Percentiles rank a stretch among this genome's conserved stretches.
These are phyloP conservation scores for Dicyrtomina minuta DNA, from an alignment of 2,888 invertebrate genomes.

Conservation along the genomic window DNA sequence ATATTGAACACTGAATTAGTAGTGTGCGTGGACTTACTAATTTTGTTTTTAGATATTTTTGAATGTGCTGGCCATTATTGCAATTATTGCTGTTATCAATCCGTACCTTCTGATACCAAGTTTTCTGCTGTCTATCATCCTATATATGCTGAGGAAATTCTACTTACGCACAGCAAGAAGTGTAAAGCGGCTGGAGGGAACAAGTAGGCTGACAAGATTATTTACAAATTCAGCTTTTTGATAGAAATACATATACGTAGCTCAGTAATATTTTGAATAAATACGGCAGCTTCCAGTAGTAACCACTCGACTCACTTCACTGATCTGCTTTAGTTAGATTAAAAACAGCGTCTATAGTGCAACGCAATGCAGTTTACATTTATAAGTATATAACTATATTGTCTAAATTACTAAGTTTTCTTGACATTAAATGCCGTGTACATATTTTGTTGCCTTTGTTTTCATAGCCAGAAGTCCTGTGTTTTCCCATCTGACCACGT, in stretches of 20 bases:
- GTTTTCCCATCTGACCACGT: slow-evolving; percentile 88
- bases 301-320: no score
- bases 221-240: no score
- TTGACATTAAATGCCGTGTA: no score
- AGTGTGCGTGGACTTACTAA: background rate
- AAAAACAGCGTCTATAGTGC: background rate
- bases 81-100: slow-evolving; percentile 15
- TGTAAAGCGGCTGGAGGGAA: slow-evolving; percentile 29
- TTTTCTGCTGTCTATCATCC: slow-evolving; percentile 8
- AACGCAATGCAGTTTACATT: background rate
- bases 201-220: no score
- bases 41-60: slow-evolving; percentile 23
- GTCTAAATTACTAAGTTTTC: background rate
- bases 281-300: no score
- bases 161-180: slow-evolving; percentile 24
- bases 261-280: no score
- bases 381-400: background rate
- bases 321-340: background rate
- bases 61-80: slow-evolving; percentile 11
- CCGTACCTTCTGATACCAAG: slow-evolving; percentile 11
- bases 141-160: slow-evolving; percentile 10
- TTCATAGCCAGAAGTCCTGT: slow-evolving; percentile 82
- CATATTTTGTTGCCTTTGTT: no score
- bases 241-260: no score
- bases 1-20: no score